A percentile compares a stretch with the other conserved stretches of the same genome.
phyloP scores from a whole-genome alignment of 2,113 vertebrate species.

The Corythornis vintsioides region DNA sequence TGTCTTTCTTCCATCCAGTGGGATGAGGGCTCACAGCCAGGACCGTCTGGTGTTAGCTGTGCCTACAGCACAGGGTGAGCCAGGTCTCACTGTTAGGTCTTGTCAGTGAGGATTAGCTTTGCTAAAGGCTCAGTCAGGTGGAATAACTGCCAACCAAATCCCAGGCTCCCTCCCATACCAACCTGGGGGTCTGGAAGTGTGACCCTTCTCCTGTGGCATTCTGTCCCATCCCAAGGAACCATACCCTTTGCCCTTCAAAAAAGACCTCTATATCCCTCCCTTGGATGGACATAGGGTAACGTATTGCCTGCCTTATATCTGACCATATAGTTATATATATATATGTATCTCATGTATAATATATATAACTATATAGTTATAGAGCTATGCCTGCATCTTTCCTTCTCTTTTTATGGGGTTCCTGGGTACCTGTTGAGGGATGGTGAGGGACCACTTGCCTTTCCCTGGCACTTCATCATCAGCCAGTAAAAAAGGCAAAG shows the following conservation, averaged over 20 bases:
- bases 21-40: neutral
- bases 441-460: neutral
- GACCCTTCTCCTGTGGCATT: neutral
- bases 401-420: neutral
- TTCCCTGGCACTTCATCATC: neutral
- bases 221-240: neutral
- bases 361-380: neutral
- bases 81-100: neutral
- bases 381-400: neutral
- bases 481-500: fast-evolving
- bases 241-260: neutral
- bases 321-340: neutral
- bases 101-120: neutral
- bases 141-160: neutral
- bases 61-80: neutral
- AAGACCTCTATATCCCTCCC: fast-evolving
- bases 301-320: neutral
- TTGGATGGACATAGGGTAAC: neutral
- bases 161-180: neutral
- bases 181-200: neutral
- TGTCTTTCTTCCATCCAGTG: neutral
- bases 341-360: no score
- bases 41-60: fast-evolving
- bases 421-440: neutral
- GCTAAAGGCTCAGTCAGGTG: neutral